Percentiles rank a stretch among this genome's conserved stretches.
Conservation (phyloP, 2,797 vertebrate species). For the Eulemur mongoz region DNA sequence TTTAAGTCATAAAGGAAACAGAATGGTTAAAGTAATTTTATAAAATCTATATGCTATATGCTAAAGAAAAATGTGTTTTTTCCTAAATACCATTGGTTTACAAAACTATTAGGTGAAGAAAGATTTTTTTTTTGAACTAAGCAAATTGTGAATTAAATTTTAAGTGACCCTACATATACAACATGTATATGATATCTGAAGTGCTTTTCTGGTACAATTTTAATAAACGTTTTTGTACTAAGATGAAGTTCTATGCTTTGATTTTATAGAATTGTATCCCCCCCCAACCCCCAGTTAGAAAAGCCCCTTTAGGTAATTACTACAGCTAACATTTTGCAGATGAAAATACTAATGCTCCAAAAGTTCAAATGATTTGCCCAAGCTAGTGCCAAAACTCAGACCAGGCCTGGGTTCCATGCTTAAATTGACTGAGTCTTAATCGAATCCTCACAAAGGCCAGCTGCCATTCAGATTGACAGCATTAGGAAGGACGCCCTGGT, state of each 20-base stretch:
- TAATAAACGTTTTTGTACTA: not conserved
- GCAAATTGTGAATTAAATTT: not conserved
- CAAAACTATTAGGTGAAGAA: not conserved
- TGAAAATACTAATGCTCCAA: not conserved
- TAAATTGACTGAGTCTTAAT: not conserved
- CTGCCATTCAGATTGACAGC: not conserved
- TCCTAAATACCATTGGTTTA: not conserved
- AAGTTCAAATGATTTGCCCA: not conserved
- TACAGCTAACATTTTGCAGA: not conserved
- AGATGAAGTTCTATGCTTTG: not conserved
- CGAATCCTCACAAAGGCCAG: not conserved
- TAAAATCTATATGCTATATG: not conserved
- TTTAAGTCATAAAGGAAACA: not conserved
- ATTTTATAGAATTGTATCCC: not conserved
- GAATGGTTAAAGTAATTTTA: not conserved
- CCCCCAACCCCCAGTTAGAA: not conserved
- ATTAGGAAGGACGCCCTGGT: not conserved
- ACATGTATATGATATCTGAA: not conserved
- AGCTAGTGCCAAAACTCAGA: not conserved
- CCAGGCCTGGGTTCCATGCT: not conserved
- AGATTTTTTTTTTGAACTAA: not conserved
- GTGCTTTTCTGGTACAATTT: not conserved
- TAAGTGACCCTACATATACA: not conserved
- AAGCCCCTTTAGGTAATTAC: not conserved
- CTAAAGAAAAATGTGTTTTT: not conserved